Evolutionary conservation across 2,113 vertebrate species (phyloP).

Genomic region (Colius striatus): DNA sequence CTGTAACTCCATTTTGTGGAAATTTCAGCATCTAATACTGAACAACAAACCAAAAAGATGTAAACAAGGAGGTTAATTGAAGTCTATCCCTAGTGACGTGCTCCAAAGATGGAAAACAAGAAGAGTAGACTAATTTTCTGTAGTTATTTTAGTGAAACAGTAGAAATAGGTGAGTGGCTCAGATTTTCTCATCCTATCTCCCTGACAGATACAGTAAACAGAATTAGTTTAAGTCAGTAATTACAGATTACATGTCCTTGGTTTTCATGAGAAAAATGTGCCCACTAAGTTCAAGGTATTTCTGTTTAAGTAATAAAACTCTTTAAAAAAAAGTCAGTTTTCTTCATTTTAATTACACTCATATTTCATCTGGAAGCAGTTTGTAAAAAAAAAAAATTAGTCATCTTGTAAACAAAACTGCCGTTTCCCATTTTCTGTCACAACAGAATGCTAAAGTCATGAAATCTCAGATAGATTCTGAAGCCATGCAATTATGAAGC

Average conservation of each 20-base stretch:
- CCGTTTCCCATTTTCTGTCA: not conserved
- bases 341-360: not conserved
- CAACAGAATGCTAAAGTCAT: not conserved
- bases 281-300: not conserved
- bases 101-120: not conserved
- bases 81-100: not conserved
- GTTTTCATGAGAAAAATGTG: not conserved
- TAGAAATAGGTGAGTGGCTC: not conserved
- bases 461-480: not conserved
- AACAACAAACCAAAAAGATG: not conserved
- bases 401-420: not conserved
- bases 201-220: not conserved
- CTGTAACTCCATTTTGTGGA: not conserved
- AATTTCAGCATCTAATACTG: not conserved
- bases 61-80: not conserved
- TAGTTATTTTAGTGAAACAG: not conserved
- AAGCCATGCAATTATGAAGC: not conserved
- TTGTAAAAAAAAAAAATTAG: not conserved
- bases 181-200: not conserved
- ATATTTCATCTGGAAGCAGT: not conserved
- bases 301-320: not conserved
- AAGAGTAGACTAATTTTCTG: not conserved
- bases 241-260: accelerated
- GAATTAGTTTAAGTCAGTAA: not conserved
- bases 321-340: not conserved